These are phyloP conservation scores for Microchirus variegatus DNA, from an alignment of 2,797 vertebrate genomes.

Conservation along the genomic window DNA sequence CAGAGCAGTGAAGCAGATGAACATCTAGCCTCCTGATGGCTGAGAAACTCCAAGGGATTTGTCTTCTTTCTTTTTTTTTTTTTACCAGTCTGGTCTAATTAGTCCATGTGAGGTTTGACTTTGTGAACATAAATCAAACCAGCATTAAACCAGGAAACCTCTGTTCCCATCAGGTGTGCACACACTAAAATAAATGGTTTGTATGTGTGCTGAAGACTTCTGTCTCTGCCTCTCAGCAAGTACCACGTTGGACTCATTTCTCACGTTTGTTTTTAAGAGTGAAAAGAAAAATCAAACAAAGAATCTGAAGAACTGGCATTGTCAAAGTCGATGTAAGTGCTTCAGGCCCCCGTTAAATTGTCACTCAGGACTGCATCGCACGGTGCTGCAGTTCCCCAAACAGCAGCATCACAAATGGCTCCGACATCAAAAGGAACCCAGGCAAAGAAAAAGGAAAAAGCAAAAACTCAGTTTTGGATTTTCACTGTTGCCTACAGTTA, in stretches of 20 bases:
- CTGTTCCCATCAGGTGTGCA: too few species aligned
- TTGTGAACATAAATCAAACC: too few species aligned
- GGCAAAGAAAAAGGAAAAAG: conserved; percentile 4
- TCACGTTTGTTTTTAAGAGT: conserved; percentile 13
- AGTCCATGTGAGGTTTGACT: too few species aligned
- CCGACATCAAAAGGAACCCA: conserved; percentile 55
- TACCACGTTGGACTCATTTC: too few species aligned
- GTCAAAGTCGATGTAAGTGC: conserved; percentile 8
- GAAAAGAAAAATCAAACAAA: conserved; percentile 6
- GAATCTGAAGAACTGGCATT: conserved; percentile 9
- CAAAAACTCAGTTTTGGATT: conserved; percentile 41
- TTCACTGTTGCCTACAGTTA: conserved; percentile 53
- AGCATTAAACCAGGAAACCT: too few species aligned
- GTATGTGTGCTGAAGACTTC: background rate
- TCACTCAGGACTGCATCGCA: conserved; percentile 52
- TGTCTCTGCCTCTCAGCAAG: too few species aligned
- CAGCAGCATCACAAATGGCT: conserved; percentile 32
- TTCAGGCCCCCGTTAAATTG: conserved; percentile 45
- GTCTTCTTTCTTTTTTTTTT: too few species aligned
- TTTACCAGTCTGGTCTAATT: too few species aligned
- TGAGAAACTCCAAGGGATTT: too few species aligned
- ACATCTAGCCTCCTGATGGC: too few species aligned
- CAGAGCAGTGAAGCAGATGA: too few species aligned
- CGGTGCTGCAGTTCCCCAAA: conserved; percentile 7
- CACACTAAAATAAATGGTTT: background rate